A percentile compares a stretch with the other conserved stretches of the same genome.
These are phyloP conservation scores for Philantomba maxwellii DNA, from an alignment of 2,113 vertebrate species.

Conservation along the genomic window DNA sequence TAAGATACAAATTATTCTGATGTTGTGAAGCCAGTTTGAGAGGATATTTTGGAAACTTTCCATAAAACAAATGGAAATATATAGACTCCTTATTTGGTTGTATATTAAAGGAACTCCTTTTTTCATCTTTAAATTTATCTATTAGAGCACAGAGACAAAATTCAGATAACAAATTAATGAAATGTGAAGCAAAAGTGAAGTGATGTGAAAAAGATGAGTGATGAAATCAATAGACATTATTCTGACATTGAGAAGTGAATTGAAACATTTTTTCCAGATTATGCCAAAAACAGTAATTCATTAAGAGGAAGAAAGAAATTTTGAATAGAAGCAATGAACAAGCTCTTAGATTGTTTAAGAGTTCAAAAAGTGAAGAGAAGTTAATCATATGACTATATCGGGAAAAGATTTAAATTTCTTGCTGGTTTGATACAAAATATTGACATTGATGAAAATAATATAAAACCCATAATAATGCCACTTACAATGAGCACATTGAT, in stretches of 20 bases:
- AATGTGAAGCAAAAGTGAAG: slow-evolving; percentile 33
- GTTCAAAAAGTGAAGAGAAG: slow-evolving; percentile 31
- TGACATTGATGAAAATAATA: slow-evolving; percentile 20
- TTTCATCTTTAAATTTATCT: slow-evolving; percentile 57
- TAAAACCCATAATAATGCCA: slow-evolving; percentile 12
- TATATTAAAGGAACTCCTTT: slow-evolving; percentile 17
- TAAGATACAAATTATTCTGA: neutral
- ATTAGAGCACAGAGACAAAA: slow-evolving; percentile 40
- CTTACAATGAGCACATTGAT: neutral
- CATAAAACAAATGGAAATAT: slow-evolving; percentile 10
- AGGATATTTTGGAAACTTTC: neutral
- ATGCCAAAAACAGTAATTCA: slow-evolving; percentile 48
- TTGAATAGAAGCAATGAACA: slow-evolving; percentile 52
- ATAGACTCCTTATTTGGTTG: neutral
- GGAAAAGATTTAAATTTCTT: slow-evolving; percentile 14
- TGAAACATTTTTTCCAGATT: slow-evolving; percentile 36
- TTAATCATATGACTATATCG: slow-evolving; percentile 15
- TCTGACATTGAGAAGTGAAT: slow-evolving; percentile 23
- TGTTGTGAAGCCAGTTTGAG: neutral
- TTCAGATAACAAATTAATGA: slow-evolving; percentile 52
- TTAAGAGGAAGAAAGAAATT: slow-evolving; percentile 40
- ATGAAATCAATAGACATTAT: slow-evolving; percentile 57
- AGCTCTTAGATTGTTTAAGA: slow-evolving; percentile 31
- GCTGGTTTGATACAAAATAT: slow-evolving; percentile 38
- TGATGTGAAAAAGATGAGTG: slow-evolving; percentile 34